phyloP scores from a whole-genome alignment of 1,140 invertebrate species.

The Bradysia coprophila region DNA sequence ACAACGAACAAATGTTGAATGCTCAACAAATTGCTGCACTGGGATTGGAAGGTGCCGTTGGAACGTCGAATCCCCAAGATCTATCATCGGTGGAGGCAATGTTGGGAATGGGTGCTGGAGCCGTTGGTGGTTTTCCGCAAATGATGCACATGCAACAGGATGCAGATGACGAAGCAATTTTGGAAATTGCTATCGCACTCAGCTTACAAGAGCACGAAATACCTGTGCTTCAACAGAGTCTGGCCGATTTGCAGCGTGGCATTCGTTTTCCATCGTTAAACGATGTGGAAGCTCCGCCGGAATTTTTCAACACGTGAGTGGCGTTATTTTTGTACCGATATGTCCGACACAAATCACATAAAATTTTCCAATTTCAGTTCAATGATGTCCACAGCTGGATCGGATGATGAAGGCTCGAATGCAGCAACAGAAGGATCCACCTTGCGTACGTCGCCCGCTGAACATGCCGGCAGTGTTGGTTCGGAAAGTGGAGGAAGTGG shows the following conservation, averaged over 20 bases:
- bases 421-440: conserved; percentile 85
- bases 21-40: conserved; percentile 1
- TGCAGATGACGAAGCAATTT: conserved; percentile 90
- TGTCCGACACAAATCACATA: background rate
- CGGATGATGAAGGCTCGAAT: conserved; percentile 85
- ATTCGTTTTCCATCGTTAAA: too few relatives aligned
- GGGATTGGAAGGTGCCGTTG: conserved; percentile 15
- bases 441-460: conserved; percentile 71
- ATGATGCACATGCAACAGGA: conserved; percentile 78
- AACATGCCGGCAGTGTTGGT: conserved; percentile 44
- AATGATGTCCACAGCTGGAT: conserved; percentile 64
- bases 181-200: conserved; percentile 86
- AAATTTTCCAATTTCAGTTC: too few relatives aligned
- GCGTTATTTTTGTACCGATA: background rate
- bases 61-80: conserved; percentile 18
- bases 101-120: conserved; percentile 26
- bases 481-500: conserved; percentile 80
- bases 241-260: conserved; percentile 18
- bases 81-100: conserved; percentile 43
- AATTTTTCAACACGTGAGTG: conserved; percentile 4
- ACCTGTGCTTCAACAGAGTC: conserved; percentile 19
- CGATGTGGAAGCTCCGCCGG: conserved; percentile 6
- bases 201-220: conserved; percentile 61
- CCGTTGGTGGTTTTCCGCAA: conserved; percentile 39
- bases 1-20: conserved; percentile 6